Conservation (phyloP, 2,888 invertebrate genomes). For the Mythimna pallens region DNA sequence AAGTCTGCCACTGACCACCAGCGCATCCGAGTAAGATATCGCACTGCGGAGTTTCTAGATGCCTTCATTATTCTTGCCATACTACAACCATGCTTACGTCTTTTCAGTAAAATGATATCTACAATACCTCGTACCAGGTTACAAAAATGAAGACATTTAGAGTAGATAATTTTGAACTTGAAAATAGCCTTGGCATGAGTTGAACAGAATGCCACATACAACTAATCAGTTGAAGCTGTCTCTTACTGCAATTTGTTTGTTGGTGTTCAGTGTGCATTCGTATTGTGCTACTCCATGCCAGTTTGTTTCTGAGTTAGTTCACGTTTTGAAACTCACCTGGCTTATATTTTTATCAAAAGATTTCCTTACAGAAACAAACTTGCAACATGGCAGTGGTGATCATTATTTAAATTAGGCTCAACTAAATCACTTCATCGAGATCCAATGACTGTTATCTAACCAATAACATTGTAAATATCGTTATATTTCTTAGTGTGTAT, state of each 20-base stretch:
- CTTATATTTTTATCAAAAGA: background rate
- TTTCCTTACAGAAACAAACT: constrained; percentile 62
- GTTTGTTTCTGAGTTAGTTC: constrained; percentile 69
- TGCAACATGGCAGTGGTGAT: constrained; percentile 61
- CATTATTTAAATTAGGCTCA: constrained; percentile 56
- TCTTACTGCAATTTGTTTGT: constrained; percentile 81
- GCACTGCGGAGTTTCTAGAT: constrained; percentile 75
- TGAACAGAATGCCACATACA: constrained; percentile 77
- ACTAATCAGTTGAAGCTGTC: constrained; percentile 82
- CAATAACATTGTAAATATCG: constrained; percentile 77
- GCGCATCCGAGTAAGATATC: constrained; percentile 97
- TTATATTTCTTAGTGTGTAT: constrained; percentile 64
- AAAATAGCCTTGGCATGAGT: constrained; percentile 80
- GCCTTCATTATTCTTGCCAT: constrained; percentile 75
- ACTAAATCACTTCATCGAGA: constrained; percentile 68
- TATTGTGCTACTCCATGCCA: constrained; percentile 71
- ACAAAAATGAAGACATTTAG: constrained; percentile 82
- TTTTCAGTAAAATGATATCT: constrained; percentile 42
- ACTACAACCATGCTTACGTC: constrained; percentile 27
- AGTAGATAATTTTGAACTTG: constrained; percentile 65
- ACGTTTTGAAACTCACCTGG: constrained; percentile 17
- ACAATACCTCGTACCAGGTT: constrained; percentile 44
- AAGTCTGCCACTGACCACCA: constrained; percentile 96
- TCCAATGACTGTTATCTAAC: constrained; percentile 71
- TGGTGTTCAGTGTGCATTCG: constrained; percentile 89